A percentile compares a stretch with the other conserved stretches of the same genome.
Evolutionary conservation across 2,888 invertebrate species (phyloP).

Genomic region (Phrixothrix hirtus): DNA sequence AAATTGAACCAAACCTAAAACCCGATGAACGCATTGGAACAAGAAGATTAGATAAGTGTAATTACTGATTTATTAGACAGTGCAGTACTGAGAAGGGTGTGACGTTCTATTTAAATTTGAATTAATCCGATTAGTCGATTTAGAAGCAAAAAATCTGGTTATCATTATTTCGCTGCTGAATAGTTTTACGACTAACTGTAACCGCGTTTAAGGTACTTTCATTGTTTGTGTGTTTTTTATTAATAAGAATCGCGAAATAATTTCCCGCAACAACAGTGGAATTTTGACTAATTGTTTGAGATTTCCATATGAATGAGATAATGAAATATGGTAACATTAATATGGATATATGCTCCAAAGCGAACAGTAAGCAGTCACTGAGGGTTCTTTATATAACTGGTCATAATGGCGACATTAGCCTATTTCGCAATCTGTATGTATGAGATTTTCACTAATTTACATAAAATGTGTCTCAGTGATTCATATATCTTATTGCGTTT

Average conservation of each 20-base stretch:
- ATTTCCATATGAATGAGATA: conserved; percentile 85
- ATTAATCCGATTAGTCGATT: conserved; percentile 39
- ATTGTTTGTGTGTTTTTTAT: conserved; percentile 4
- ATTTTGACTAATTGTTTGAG: conserved; percentile 65
- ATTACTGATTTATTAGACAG: conserved; percentile 53
- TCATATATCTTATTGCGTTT: conserved; percentile 57
- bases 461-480: conserved; percentile 59
- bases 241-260: conserved; percentile 22
- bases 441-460: conserved; percentile 58
- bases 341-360: conserved; percentile 68
- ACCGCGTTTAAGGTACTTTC: neutral
- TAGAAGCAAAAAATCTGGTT: conserved; percentile 27
- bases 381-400: conserved; percentile 34
- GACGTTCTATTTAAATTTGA: conserved; percentile 42
- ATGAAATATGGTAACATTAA: conserved; percentile 79
- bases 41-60: conserved; percentile 55
- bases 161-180: conserved; percentile 13
- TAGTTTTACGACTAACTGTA: neutral
- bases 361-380: conserved; percentile 54
- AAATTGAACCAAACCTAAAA: conserved; percentile 50
- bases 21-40: conserved; percentile 50
- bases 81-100: conserved; percentile 42
- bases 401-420: conserved; percentile 41
- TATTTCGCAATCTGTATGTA: conserved; percentile 55
- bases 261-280: conserved; percentile 40